A percentile compares a stretch with the other conserved stretches of the same genome.
phyloP scores from a whole-genome alignment of 2,888 invertebrate species.

The Lycocerus yunnanus region DNA sequence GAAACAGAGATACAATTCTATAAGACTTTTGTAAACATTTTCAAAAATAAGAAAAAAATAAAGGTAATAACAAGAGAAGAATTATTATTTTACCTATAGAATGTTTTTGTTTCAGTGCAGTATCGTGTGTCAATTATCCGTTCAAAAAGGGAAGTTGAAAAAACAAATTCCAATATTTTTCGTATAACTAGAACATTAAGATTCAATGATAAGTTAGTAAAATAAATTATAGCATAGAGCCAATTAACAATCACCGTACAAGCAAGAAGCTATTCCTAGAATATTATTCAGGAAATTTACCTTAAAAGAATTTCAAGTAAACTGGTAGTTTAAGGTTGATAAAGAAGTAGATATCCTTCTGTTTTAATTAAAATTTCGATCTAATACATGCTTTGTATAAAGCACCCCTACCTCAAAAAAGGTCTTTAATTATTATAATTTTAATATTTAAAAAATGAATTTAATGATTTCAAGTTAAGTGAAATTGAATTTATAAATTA shows the following conservation, averaged over 20 bases:
- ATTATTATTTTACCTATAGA: not conserved
- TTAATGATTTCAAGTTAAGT: too few relatives aligned
- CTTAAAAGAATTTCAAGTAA: not conserved
- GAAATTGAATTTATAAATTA: too few relatives aligned
- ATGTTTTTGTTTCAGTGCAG: not conserved
- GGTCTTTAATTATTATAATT: too few relatives aligned
- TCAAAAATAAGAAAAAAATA: not conserved
- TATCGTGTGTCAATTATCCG: not conserved
- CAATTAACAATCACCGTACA: not conserved
- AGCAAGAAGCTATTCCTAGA: not conserved
- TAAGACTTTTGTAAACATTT: not conserved
- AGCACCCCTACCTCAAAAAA: too few relatives aligned
- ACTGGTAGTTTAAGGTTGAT: too few relatives aligned
- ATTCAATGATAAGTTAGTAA: not conserved
- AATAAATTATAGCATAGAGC: not conserved
- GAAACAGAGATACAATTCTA: too few relatives aligned
- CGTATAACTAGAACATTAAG: not conserved
- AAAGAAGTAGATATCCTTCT: too few relatives aligned
- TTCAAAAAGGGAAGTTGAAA: not conserved
- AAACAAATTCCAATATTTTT: not conserved
- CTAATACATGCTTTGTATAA: too few relatives aligned
- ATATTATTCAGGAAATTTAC: not conserved
- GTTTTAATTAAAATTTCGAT: too few relatives aligned
- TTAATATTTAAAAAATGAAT: too few relatives aligned
- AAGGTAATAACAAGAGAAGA: not conserved